These are phyloP conservation scores for Sminthurides aquaticus DNA, from an alignment of 2,888 invertebrate species.

Conservation along the genomic window DNA sequence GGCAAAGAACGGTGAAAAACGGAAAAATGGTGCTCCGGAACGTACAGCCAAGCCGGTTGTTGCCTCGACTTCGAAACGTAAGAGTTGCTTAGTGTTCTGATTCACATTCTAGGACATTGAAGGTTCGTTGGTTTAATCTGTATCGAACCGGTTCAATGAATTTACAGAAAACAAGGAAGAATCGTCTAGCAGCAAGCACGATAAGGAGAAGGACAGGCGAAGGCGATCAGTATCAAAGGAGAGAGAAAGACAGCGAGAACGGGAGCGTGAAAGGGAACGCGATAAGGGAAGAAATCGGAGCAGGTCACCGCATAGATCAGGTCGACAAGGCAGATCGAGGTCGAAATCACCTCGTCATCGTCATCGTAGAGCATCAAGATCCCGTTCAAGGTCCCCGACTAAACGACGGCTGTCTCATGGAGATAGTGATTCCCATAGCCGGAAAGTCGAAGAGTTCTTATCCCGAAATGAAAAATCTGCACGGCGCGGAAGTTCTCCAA, in stretches of 20 bases:
- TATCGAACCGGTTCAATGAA: too few relatives aligned
- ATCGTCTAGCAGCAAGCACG: too few relatives aligned
- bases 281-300: not conserved
- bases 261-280: not conserved
- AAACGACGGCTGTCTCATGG: slow-evolving; percentile 14
- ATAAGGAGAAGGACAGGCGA: too few relatives aligned
- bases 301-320: not conserved
- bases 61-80: too few relatives aligned
- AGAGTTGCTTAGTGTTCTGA: too few relatives aligned
- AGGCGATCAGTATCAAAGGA: not conserved
- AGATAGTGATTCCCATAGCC: slow-evolving; percentile 10
- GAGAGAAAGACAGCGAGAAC: not conserved
- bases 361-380: slow-evolving; percentile 3
- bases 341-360: slow-evolving; percentile 23
- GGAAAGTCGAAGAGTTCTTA: slow-evolving; percentile 32
- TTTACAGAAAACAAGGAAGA: too few relatives aligned
- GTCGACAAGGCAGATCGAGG: not conserved
- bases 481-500: not conserved
- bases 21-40: too few relatives aligned
- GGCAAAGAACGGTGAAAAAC: too few relatives aligned
- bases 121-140: too few relatives aligned
- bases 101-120: too few relatives aligned
- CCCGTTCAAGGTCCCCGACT: slow-evolving; percentile 23
- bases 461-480: slow-evolving; percentile 23
- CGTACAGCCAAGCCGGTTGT: too few relatives aligned